Conservation (phyloP, 1,140 invertebrate species). For the Zaprionus camerounensis region DNA sequence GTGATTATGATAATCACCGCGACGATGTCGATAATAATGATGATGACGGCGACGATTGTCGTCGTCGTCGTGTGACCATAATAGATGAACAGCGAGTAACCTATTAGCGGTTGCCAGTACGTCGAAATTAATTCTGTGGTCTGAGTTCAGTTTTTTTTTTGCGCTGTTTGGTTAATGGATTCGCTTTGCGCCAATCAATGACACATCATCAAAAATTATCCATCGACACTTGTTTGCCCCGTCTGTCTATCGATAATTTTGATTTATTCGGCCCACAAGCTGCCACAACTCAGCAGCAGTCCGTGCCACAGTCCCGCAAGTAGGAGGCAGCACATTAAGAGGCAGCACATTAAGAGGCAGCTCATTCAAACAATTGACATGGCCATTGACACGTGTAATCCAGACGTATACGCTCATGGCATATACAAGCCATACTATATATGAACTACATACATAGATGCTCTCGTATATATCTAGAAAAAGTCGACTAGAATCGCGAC, state of each 20-base stretch:
- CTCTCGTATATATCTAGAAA: constrained; percentile 16
- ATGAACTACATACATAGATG: constrained; percentile 12
- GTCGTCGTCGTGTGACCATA: constrained; percentile 11
- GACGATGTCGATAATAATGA: constrained; percentile 27
- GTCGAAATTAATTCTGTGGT: constrained; percentile 25
- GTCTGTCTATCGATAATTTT: constrained; percentile 3
- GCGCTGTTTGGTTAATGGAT: background rate
- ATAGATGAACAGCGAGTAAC: background rate
- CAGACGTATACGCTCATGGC: constrained; percentile 28
- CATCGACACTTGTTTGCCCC: background rate
- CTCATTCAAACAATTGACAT: constrained; percentile 75
- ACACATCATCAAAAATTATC: background rate
- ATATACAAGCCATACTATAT: background rate
- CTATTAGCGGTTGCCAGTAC: constrained; percentile 22
- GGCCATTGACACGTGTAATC: constrained; percentile 77
- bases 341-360: constrained; percentile 36
- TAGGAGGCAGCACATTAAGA: constrained; percentile 21
- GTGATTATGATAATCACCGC: constrained; percentile 36
- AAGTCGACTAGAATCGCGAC: constrained; percentile 51
- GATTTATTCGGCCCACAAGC: constrained; percentile 28
- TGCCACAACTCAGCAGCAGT: constrained; percentile 32
- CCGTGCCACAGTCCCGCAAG: background rate
- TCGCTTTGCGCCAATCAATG: constrained; percentile 1
- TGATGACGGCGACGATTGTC: constrained; percentile 4
- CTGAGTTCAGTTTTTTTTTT: background rate